Evolutionary conservation across 2,888 invertebrate species (phyloP).

Genomic region (Hyalella azteca): DNA sequence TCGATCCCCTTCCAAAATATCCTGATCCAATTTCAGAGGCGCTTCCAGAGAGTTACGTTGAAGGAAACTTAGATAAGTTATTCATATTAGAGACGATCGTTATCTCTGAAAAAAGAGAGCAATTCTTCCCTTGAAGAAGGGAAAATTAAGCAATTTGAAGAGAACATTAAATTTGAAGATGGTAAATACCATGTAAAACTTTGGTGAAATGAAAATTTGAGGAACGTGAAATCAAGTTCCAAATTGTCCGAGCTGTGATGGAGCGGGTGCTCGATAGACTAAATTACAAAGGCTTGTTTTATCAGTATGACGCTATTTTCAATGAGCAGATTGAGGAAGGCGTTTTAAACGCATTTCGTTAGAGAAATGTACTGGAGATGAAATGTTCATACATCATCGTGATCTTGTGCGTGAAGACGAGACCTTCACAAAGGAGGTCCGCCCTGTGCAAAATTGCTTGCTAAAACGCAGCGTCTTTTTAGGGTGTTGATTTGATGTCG

Average conservation of each 20-base stretch:
- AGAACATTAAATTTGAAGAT: too few relatives aligned
- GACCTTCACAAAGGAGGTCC: background rate
- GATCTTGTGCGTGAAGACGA: background rate
- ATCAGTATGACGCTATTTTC: background rate
- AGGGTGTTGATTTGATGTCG: background rate
- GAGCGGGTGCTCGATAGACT: background rate
- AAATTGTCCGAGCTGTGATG: background rate
- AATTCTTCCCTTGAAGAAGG: too few relatives aligned
- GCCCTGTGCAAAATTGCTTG: conserved; percentile 9
- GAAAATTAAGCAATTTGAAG: too few relatives aligned
- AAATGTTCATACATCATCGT: conserved; percentile 3
- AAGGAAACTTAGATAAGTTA: too few relatives aligned
- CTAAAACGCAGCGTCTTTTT: conserved; percentile 8
- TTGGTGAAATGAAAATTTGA: too few relatives aligned
- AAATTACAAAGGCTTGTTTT: background rate
- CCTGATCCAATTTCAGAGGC: too few relatives aligned
- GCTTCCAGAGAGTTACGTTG: too few relatives aligned
- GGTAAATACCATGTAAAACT: too few relatives aligned
- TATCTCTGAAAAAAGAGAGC: too few relatives aligned
- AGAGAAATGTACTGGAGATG: background rate
- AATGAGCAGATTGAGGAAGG: background rate
- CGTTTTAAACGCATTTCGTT: background rate
- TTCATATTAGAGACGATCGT: too few relatives aligned
- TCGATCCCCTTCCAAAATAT: too few relatives aligned
- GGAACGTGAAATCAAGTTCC: too few relatives aligned